A percentile compares a stretch with the other conserved stretches of the same genome.
phyloP scores from a whole-genome alignment of 2,113 vertebrate species.

The Emydura subglobosa region DNA sequence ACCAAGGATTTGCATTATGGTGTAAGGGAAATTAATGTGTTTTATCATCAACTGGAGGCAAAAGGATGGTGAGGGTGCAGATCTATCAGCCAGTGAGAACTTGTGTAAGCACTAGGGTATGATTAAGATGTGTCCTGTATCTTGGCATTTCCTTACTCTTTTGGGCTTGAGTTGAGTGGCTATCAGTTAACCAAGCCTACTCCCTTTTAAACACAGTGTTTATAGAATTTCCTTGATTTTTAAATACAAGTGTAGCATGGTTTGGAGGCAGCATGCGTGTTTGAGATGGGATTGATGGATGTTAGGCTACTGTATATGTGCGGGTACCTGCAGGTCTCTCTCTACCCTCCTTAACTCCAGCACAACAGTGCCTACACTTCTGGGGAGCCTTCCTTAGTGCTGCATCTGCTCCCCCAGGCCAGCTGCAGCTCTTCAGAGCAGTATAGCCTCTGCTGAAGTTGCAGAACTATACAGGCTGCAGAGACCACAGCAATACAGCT shows the following conservation, averaged over 20 bases:
- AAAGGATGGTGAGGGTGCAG: not conserved
- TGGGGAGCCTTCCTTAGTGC: not conserved
- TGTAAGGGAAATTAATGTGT: not conserved
- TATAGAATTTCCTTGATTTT: not conserved
- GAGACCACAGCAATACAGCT: not conserved
- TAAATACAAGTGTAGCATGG: not conserved
- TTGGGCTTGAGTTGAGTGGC: not conserved
- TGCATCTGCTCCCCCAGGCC: not conserved
- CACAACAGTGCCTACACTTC: not conserved
- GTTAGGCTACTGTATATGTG: not conserved
- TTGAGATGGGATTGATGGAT: not conserved
- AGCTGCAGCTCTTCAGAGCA: not conserved
- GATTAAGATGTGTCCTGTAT: not conserved
- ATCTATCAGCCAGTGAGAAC: not conserved
- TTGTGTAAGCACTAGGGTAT: not conserved
- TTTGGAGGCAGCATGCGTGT: not conserved
- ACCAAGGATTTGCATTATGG: accelerated
- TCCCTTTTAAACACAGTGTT: not conserved
- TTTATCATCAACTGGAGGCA: not conserved
- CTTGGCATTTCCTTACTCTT: not conserved
- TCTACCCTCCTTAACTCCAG: not conserved
- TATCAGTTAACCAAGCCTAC: not conserved
- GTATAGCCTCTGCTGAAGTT: not conserved
- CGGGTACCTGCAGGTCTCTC: not conserved
- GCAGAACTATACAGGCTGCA: not conserved